phyloP scores from a whole-genome alignment of 2,888 invertebrate species.

The Portevinia maculata region DNA sequence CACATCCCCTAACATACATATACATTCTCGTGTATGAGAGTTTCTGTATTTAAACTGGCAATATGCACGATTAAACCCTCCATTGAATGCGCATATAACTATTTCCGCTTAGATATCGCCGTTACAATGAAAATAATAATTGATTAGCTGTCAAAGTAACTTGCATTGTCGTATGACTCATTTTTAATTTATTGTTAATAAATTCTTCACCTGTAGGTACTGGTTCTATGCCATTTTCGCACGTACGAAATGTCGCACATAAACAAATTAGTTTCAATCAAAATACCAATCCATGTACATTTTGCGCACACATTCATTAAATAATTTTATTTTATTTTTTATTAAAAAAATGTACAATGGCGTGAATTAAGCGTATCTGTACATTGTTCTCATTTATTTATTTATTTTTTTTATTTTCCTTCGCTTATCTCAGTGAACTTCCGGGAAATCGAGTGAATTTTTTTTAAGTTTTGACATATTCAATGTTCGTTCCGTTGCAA shows the following conservation, averaged over 20 bases:
- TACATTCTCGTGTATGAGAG: no score
- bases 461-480: background rate
- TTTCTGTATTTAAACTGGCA: background rate
- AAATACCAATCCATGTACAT: background rate
- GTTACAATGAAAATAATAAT: background rate
- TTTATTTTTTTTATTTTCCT: background rate
- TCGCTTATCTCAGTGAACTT: slow-evolving; percentile 22
- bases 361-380: background rate
- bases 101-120: background rate
- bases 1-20: no score
- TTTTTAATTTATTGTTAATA: background rate
- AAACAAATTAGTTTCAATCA: background rate
- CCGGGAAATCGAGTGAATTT: slow-evolving; percentile 19
- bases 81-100: background rate
- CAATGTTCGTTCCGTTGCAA: background rate
- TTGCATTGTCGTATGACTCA: background rate
- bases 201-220: background rate
- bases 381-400: background rate
- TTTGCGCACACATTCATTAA: background rate
- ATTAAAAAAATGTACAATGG: background rate
- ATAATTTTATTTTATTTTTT: no score
- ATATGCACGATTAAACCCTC: background rate
- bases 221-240: background rate
- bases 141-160: background rate
- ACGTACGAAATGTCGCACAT: background rate